phyloP scores from a whole-genome alignment of 2,113 vertebrate genomes.

The Ctenodactylus gundi region DNA sequence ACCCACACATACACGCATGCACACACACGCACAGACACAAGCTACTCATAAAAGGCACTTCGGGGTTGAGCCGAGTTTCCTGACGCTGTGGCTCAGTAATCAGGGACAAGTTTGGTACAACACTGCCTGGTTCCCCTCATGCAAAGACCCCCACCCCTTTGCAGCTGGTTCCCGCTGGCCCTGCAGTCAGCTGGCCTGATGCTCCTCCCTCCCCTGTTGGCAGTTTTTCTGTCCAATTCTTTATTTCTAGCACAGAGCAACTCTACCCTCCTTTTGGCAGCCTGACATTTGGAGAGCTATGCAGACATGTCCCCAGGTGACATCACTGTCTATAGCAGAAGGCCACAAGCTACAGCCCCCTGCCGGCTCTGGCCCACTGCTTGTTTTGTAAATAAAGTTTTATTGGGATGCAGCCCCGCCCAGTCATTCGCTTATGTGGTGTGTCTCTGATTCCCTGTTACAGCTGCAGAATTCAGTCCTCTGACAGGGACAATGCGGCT shows the following conservation, averaged over 20 bases:
- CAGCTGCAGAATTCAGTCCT: not conserved
- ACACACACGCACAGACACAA: no score
- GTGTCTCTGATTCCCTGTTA: fast-evolving
- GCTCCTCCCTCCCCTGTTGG: fast-evolving
- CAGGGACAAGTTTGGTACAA: not conserved
- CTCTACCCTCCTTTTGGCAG: not conserved
- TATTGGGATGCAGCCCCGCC: not conserved
- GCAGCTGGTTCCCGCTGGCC: fast-evolving
- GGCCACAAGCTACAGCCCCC: not conserved
- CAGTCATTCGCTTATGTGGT: no score
- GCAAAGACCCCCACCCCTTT: not conserved
- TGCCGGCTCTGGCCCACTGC: not conserved
- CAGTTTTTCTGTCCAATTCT: not conserved
- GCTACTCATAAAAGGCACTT: fast-evolving
- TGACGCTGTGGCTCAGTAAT: not conserved
- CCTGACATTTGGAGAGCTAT: not conserved
- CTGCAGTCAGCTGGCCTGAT: fast-evolving
- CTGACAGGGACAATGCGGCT: not conserved
- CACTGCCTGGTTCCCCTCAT: no score
- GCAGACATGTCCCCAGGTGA: not conserved
- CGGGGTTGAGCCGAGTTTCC: not conserved
- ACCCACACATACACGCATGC: no score
- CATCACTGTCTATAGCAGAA: not conserved
- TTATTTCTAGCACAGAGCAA: not conserved
- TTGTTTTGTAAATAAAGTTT: not conserved